Evolutionary conservation across 2,888 invertebrate species (phyloP), one percentile per base, ranked within the genome.

Genomic region (Fragum fragum): DNA sequence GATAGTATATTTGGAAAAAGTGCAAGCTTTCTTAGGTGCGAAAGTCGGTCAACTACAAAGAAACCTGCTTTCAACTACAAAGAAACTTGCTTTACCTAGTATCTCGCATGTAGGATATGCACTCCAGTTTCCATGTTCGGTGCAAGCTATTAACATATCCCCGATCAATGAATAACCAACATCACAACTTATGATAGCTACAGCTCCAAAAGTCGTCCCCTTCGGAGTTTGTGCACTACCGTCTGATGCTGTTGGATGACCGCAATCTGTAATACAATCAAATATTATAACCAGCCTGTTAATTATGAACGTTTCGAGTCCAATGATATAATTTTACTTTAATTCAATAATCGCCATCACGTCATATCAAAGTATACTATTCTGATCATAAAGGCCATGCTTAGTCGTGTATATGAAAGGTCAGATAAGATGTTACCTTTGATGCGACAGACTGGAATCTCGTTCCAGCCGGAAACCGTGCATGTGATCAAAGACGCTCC

Each of bases 381-480:
- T n/a, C n/a, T n/a, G n/a, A n/a, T n/a, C n/a, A n/a, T n/a, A n/a
- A n/a, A n/a, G 32, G 3, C 9, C 32, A 36, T 36, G 9, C 9
- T 36, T 36, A 36, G 9, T 36, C 9, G 32, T 36, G 9, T 36
- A 36, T 36, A 36, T 36, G 9, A 6, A 36, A 36, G 32, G 47
- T 3, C 14, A 47, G 14, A 9, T 9, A 16, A 9, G n/a, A 5
- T 47, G 16, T 47, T 47, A 59, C 73, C 73, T 68, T 73, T 36
- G 18, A 72, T 72, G 0, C 14, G 14, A 66, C 77, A 77, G 1
- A 61, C 61, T 14, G 66, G 61, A 1, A n/a, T n/a, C 11, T 26
- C 63, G 29, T 39, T 55, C 77, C 77, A 77, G 16, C 61, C 72
- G 36, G 72, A 9, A 42, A 32, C n/a, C 1, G n/a, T 18, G 42